phyloP scores from a whole-genome alignment of 2,113 vertebrate genomes.

The Nothobranchius kuhntae region DNA sequence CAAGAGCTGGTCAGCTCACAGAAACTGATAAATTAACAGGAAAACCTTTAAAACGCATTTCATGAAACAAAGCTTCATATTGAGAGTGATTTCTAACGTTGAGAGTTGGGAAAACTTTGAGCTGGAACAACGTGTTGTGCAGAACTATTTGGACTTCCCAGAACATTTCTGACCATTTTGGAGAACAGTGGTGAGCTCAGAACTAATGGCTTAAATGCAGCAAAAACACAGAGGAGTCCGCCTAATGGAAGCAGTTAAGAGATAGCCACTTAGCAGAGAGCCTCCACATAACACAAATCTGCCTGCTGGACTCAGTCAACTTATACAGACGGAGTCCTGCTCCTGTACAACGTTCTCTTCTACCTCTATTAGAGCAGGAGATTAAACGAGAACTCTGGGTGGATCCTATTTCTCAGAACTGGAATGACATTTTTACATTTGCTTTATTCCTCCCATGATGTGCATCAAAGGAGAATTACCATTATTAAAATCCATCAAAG shows the following conservation, averaged over 20 bases:
- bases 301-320: not conserved
- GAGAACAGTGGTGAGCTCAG: not conserved
- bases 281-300: not conserved
- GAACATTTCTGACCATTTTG: not conserved
- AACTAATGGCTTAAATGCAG: conserved; percentile 22
- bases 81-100: not conserved
- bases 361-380: not conserved
- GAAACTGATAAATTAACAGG: not conserved
- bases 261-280: not conserved
- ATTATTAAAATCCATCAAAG: not conserved
- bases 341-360: not conserved
- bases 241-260: conserved; percentile 9
- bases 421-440: not conserved
- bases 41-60: not conserved
- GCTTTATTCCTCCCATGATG: not conserved
- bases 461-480: not conserved
- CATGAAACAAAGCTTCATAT: not conserved
- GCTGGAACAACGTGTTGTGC: not conserved
- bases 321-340: not conserved
- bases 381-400: not conserved
- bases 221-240: not conserved
- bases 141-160: not conserved
- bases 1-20: not conserved
- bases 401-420: not conserved
- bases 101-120: not conserved